Evolutionary conservation across 2,797 vertebrate species (phyloP), one percentile per base, ranked within the genome.

Genomic region (Tapera naevia): DNA sequence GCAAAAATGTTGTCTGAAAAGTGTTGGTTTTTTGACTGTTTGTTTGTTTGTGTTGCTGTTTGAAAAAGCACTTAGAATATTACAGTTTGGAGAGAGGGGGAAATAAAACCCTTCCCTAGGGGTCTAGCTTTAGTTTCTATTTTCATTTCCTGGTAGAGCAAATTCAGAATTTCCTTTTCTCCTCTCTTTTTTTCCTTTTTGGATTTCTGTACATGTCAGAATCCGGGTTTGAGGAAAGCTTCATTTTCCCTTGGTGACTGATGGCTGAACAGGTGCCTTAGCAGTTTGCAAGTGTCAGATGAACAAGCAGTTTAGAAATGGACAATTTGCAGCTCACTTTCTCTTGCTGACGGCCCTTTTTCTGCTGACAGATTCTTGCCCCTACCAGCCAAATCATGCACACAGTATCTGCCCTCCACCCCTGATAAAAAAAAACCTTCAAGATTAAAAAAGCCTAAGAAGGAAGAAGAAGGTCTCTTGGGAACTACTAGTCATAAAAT

Each of bases 191-290:
- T 76, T 48, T 58, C 76, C 37, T 54, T 73, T 86, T 74, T 60
- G 17, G 33, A 93, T 95, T 95, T 91, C 65, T 33, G 65, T 81
- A 89, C 91, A 95, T 57, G 83, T 94, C 95, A 96, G 89, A 97
- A 98, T 97, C 97, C 95, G 85, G 80, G 78, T 98, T 97, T 97
- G 94, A 96, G 97, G 97, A 98, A 98, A 98, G 98, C 97, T 98
- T 98, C 97, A 98, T 98, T 98, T 98, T 97, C 96, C 97, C 96
- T 91, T 95, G 87, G 97, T 98, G 98, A 98, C 98, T 98, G 98
- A 99, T 98, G 97, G 97, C 96, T 74, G 96, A 98, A 99, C 99
- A 99, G 99, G 98, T 99, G 98, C 97, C 97, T 96, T 95, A 95
- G 93, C 96, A 97, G 97, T 96, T 96, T 56, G 62, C 96, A 94